Conservation (phyloP, 2,888 invertebrate species). For the Plebejus anna region DNA sequence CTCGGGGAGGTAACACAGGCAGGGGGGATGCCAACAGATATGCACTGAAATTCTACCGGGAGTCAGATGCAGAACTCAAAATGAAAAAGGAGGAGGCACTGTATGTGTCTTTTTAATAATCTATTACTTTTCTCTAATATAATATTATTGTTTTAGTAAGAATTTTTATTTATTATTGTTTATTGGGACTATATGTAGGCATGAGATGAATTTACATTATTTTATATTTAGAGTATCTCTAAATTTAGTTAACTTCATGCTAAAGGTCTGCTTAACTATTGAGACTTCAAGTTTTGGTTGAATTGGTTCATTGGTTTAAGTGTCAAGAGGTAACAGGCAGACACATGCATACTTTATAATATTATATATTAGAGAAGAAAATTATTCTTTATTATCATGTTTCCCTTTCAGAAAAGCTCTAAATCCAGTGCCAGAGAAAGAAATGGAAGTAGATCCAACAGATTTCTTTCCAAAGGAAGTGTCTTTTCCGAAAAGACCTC, state of each 20-base stretch:
- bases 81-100: constrained; percentile 84
- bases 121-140: not conserved
- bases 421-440: constrained; percentile 75
- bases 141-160: no score
- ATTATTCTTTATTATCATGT: not conserved
- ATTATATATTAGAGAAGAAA: not conserved
- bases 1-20: constrained; percentile 54
- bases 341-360: not conserved
- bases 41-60: constrained; percentile 90
- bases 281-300: no score
- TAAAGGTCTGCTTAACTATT: no score
- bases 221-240: no score
- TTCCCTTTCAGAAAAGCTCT: constrained; percentile 59
- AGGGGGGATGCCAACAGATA: constrained; percentile 83
- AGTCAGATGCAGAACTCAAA: constrained; percentile 86
- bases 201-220: no score
- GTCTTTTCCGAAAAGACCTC: constrained; percentile 91
- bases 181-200: no score
- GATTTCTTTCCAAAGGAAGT: constrained; percentile 84
- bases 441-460: constrained; percentile 84
- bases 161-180: no score
- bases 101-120: constrained; percentile 44
- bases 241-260: no score
- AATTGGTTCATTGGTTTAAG: no score
- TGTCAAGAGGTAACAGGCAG: no score